Evolutionary conservation across 2,113 vertebrate species (phyloP).

Genomic region (Malurus melanocephalus): DNA sequence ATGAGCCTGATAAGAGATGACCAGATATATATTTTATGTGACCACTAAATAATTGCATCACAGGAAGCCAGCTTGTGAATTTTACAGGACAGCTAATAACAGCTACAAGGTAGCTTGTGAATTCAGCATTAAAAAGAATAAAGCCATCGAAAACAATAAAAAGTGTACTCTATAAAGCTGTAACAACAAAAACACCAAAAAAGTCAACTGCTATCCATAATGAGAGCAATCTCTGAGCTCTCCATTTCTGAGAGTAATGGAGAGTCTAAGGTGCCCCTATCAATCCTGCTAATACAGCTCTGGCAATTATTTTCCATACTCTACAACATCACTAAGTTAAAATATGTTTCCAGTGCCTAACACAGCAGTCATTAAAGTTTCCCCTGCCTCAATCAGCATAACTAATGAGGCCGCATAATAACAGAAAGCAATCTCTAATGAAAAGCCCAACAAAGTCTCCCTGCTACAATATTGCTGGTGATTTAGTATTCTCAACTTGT

Average conservation of each 20-base stretch:
- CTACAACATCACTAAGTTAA: slow-evolving; percentile 28
- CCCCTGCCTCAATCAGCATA: slow-evolving; percentile 34
- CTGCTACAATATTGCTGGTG: background rate
- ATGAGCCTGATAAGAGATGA: slow-evolving; percentile 69
- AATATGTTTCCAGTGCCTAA: slow-evolving; percentile 33
- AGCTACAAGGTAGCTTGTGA: slow-evolving; percentile 12
- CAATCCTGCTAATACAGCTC: slow-evolving; percentile 29
- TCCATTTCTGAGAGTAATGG: background rate
- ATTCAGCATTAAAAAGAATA: slow-evolving; percentile 48
- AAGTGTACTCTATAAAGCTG: slow-evolving; percentile 37
- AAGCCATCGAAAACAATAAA: slow-evolving; percentile 44
- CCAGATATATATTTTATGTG: slow-evolving; percentile 69
- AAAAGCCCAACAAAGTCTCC: slow-evolving; percentile 18
- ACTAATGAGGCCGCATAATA: slow-evolving; percentile 43
- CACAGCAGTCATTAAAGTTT: slow-evolving; percentile 40
- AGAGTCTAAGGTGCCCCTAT: slow-evolving; percentile 6
- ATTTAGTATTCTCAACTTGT: slow-evolving; percentile 51
- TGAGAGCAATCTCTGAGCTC: background rate
- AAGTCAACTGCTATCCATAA: background rate
- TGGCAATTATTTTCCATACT: slow-evolving; percentile 34
- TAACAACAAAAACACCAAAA: slow-evolving; percentile 21
- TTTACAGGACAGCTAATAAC: slow-evolving; percentile 58
- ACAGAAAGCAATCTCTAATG: slow-evolving; percentile 43
- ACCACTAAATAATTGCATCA: slow-evolving; percentile 60
- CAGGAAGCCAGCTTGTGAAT: slow-evolving; percentile 36